Percentiles rank a stretch among this genome's conserved stretches.
Evolutionary conservation across 2,113 vertebrate species (phyloP).

Genomic region (Melanotaenia duboulayi): DNA sequence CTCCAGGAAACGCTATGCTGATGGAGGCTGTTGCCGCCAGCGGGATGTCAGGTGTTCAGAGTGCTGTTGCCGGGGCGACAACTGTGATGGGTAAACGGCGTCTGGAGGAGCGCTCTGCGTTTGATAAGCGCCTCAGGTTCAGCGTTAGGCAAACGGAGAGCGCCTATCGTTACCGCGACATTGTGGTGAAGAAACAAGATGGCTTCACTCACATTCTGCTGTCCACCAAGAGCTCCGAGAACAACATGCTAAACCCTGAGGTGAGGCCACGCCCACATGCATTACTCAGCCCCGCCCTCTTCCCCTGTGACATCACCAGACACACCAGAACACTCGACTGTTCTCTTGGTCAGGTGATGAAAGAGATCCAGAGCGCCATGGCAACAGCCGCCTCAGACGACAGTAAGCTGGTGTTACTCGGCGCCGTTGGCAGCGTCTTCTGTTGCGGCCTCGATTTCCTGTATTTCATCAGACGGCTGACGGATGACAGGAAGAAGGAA

Average conservation of each 20-base stretch:
- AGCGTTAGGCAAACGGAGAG: constrained; percentile 97
- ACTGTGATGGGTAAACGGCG: constrained; percentile 85
- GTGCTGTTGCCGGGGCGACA: constrained; percentile 82
- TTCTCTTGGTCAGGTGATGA: constrained; percentile 91
- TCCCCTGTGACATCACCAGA: not conserved
- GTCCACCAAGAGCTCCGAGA: constrained; percentile 95
- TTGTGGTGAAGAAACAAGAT: constrained; percentile 97
- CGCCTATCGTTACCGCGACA: constrained; percentile 96
- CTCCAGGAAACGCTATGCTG: constrained; percentile 85
- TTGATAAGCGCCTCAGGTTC: constrained; percentile 94
- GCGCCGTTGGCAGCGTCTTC: constrained; percentile 93
- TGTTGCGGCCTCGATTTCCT: constrained; percentile 97
- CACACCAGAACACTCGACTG: no score
- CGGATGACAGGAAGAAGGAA: constrained; percentile 95
- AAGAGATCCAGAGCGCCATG: constrained; percentile 97
- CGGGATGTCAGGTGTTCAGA: constrained; percentile 84
- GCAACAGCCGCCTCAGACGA: constrained; percentile 95
- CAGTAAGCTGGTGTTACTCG: constrained; percentile 94
- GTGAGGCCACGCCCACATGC: constrained; percentile 66
- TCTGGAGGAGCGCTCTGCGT: constrained; percentile 90
- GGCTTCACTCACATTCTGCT: constrained; percentile 98
- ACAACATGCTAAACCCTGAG: constrained; percentile 97
- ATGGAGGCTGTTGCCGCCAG: constrained; percentile 89
- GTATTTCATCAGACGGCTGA: constrained; percentile 94
- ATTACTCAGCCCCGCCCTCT: no score